Percentiles rank a stretch among this genome's conserved stretches.
phyloP scores from a whole-genome alignment of 2,888 invertebrate species.

The Eustalomyia histrio region DNA sequence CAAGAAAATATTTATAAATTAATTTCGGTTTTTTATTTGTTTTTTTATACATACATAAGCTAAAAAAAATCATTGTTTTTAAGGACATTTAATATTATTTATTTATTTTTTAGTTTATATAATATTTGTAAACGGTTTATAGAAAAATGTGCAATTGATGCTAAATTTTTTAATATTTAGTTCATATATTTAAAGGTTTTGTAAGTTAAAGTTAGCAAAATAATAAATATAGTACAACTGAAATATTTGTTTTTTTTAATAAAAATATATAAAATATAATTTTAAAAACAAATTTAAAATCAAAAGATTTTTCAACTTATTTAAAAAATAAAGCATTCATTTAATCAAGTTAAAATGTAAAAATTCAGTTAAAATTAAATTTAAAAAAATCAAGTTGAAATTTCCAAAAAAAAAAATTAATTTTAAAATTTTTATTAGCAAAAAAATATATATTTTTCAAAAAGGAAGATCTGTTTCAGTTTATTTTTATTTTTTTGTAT shows the following conservation, averaged over 20 bases:
- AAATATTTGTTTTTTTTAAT: slow-evolving; percentile 47
- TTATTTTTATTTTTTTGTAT: background rate
- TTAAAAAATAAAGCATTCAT: too few species aligned
- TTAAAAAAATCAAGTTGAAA: background rate
- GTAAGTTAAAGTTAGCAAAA: slow-evolving; percentile 47
- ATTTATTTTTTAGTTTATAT: slow-evolving; percentile 59
- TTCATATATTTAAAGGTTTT: slow-evolving; percentile 31
- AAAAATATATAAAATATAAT: background rate
- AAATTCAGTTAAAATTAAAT: background rate
- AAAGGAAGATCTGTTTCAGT: slow-evolving; percentile 42
- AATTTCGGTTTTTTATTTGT: slow-evolving; percentile 24
- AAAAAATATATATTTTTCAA: slow-evolving; percentile 66
- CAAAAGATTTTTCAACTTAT: background rate
- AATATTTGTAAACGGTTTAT: slow-evolving; percentile 72
- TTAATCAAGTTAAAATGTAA: too few species aligned
- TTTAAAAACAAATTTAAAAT: background rate
- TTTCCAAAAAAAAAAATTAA: background rate
- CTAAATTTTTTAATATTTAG: slow-evolving; percentile 35
- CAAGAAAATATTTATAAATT: slow-evolving; percentile 18
- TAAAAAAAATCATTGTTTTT: slow-evolving; percentile 22
- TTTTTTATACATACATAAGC: slow-evolving; percentile 65
- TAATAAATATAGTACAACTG: background rate
- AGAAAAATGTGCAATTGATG: slow-evolving; percentile 57
- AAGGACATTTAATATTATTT: slow-evolving; percentile 49
- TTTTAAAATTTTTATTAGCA: slow-evolving; percentile 67